Evolutionary conservation across 1,140 invertebrate species (phyloP), one percentile per base, ranked within the genome.

Genomic region (Agrypnia vestita): DNA sequence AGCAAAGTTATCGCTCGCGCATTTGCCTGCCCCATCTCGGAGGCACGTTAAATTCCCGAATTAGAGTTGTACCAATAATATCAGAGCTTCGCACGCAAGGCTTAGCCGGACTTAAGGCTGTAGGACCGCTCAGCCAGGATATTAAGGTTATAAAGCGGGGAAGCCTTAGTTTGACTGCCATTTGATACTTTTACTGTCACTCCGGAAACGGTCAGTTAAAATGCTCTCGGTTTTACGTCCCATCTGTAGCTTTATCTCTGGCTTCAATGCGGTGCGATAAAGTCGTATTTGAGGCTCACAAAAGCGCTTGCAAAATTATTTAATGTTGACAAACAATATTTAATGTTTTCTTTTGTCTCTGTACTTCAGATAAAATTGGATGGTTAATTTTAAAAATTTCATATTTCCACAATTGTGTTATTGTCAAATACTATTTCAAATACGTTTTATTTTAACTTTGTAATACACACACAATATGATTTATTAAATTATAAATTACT

Each of bases 141-240:
- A 59, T 59, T 59, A 59, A 21, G 55, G 55, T 21, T 21, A 21
- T 59, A 59, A 59, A 59, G 55, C 17, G 13, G 55, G 8, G 12
- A 9, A 59, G 12, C 55, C 55, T 59, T 12, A 15, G 15, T 59
- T 59, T 12, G 25, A 35, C 55, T 21, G 55, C 21, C 55, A 59
- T 59, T 35, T n/a, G 25, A 64, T 64, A 64, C 25, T 25, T 25
- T 17, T 62, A 35, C 61, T 35, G 61, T 64, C 61, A 64, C 61
- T 64, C 61, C 4, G 3, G n/a, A 64, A 64, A 13, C 25, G 61
- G 61, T 64, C 61, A 64, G 61, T 64, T 64, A 64, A 64, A 64
- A 6, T 25, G 6, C 61, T 35, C 10, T n/a, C 19, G 35, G 61
- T n/a, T 59, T 59, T 8, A 9, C 15, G 6, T 21, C 21, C 21